Conservation (phyloP, 1,140 invertebrate genomes). For the Lysiphlebus fabarum region DNA sequence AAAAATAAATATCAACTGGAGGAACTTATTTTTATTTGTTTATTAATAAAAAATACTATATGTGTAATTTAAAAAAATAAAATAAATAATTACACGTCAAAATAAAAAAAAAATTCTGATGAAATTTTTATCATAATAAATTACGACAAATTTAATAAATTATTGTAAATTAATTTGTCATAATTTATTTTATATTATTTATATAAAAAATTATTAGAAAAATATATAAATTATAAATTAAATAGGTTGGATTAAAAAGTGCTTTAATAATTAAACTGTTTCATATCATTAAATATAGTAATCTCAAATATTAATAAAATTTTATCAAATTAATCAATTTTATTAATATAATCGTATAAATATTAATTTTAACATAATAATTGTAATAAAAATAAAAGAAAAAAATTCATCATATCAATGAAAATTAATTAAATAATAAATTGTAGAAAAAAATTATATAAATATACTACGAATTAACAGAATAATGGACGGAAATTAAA, state of each 20-base stretch:
- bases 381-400: constrained; percentile 12
- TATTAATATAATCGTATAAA: constrained; percentile 24
- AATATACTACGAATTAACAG: too few species aligned
- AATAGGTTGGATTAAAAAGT: constrained; percentile 48
- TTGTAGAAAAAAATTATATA: too few species aligned
- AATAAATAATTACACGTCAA: not conserved
- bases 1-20: not conserved
- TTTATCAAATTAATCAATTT: constrained; percentile 12
- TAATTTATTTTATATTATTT: too few species aligned
- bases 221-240: constrained; percentile 14
- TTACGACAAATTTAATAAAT: too few species aligned
- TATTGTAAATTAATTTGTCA: not conserved
- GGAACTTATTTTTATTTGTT: not conserved
- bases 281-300: constrained; percentile 49
- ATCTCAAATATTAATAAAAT: constrained; percentile 26
- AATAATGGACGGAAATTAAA: not conserved
- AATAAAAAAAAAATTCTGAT: constrained; percentile 6
- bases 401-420: not conserved
- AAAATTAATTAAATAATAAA: not conserved
- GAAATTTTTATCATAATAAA: too few species aligned
- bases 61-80: too few species aligned
- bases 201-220: too few species aligned
- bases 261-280: constrained; percentile 51
- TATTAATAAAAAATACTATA: not conserved
- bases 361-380: constrained; percentile 24